Percentiles rank a stretch among this genome's conserved stretches.
These are phyloP conservation scores for Sebastes aleutianus DNA, from an alignment of 2,797 vertebrate genomes.

Conservation along the genomic window DNA sequence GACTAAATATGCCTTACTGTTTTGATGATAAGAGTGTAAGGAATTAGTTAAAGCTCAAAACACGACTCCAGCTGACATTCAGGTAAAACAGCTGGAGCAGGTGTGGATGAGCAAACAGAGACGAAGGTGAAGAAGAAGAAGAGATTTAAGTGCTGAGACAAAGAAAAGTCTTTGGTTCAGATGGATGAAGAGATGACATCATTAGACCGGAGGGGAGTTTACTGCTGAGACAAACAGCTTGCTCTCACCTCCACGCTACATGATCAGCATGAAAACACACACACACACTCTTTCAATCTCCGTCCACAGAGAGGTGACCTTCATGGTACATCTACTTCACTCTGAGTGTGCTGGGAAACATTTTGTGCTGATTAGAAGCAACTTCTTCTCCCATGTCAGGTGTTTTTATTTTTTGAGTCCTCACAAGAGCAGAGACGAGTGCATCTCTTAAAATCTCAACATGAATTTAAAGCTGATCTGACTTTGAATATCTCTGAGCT, in stretches of 20 bases:
- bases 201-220: slow-evolving; percentile 17
- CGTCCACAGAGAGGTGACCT: slow-evolving; percentile 49
- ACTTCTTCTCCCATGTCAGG: slow-evolving; percentile 23
- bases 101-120: neutral
- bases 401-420: slow-evolving; percentile 2
- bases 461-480: neutral
- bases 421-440: slow-evolving; percentile 10
- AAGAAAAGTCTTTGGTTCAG: slow-evolving; percentile 1
- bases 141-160: slow-evolving; percentile 2
- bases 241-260: slow-evolving; percentile 26
- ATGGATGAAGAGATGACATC: slow-evolving; percentile 14
- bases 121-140: neutral
- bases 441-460: neutral
- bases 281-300: neutral
- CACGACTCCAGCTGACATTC: neutral
- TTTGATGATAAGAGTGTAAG: neutral
- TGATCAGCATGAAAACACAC: slow-evolving; percentile 42
- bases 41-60: neutral
- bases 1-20: neutral
- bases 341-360: neutral
- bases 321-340: slow-evolving; percentile 38
- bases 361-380: slow-evolving; percentile 54
- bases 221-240: slow-evolving; percentile 51
- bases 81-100: neutral
- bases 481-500: neutral